Conservation (phyloP, 30 jellyfish, hydroid and myxozoan genomes). For the Cassiopea xamachana region DNA sequence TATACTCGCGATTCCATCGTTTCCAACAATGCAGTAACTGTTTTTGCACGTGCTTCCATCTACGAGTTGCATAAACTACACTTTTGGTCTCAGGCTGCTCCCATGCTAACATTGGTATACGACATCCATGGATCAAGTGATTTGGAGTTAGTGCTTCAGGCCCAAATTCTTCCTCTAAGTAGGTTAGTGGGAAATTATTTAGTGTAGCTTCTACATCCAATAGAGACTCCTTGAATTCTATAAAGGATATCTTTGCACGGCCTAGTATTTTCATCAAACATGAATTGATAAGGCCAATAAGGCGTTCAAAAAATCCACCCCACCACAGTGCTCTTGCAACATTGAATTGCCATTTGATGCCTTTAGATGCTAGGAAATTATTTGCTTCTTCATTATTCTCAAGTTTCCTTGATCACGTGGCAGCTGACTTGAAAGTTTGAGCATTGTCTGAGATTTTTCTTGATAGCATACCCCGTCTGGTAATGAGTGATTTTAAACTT, state of each 20-base stretch:
- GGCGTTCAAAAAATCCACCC: not conserved
- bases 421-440: not conserved
- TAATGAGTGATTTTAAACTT: no score
- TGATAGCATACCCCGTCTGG: no score
- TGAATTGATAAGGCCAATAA: not conserved
- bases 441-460: no score
- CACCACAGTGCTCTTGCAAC: no score
- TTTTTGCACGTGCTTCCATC: constrained; percentile 30
- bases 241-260: not conserved
- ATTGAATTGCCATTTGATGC: no score
- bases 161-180: constrained; percentile 31
- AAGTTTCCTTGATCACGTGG: not conserved
- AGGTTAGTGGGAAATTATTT: constrained; percentile 65
- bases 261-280: constrained; percentile 1
- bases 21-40: constrained; percentile 11
- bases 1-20: constrained; percentile 29
- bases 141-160: not conserved
- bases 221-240: not conserved
- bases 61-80: constrained; percentile 8
- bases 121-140: constrained; percentile 12
- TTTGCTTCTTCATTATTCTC: no score
- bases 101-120: constrained; percentile 8
- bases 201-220: constrained; percentile 16
- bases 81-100: constrained; percentile 7
- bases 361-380: no score